These are phyloP conservation scores for Dicyrtoma fusca DNA, from an alignment of 2,888 invertebrate genomes.

Conservation along the genomic window DNA sequence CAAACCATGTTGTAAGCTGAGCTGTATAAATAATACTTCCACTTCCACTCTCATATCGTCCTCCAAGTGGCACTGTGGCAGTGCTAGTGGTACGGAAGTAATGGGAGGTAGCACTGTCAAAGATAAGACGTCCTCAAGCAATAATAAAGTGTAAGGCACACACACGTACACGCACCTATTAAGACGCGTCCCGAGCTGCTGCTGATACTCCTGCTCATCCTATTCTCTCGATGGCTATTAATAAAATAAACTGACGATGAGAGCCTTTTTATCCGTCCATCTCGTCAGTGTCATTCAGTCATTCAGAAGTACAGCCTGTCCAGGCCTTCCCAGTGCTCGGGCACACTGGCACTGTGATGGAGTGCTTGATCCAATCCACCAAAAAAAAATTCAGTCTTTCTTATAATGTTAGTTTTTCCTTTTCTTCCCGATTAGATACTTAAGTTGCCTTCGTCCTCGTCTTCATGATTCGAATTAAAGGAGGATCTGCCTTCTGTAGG, in stretches of 20 bases:
- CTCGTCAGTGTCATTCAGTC: conserved; percentile 18
- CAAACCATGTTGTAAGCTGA: background rate
- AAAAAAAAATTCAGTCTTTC: too few species aligned
- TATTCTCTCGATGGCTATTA: conserved; percentile 26
- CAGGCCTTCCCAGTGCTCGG: too few species aligned
- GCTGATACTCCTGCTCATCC: background rate
- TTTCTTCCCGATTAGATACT: too few species aligned
- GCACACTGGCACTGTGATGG: background rate
- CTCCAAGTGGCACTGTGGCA: too few species aligned
- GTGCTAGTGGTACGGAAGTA: too few species aligned
- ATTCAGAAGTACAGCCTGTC: too few species aligned
- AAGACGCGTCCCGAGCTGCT: conserved; percentile 19
- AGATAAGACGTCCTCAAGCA: conserved; percentile 2
- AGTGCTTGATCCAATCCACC: background rate
- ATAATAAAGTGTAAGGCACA: background rate
- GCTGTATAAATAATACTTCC: background rate
- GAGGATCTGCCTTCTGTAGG: too few species aligned
- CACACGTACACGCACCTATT: conserved; percentile 38
- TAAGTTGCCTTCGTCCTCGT: too few species aligned
- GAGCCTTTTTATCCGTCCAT: conserved; percentile 27
- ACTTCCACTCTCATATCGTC: background rate
- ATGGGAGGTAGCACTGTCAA: background rate
- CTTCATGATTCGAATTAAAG: too few species aligned
- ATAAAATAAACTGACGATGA: conserved; percentile 36
- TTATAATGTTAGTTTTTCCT: too few species aligned